These are phyloP conservation scores for Calidris pygmaea DNA, from an alignment of 2,113 vertebrate genomes.

Conservation along the genomic window DNA sequence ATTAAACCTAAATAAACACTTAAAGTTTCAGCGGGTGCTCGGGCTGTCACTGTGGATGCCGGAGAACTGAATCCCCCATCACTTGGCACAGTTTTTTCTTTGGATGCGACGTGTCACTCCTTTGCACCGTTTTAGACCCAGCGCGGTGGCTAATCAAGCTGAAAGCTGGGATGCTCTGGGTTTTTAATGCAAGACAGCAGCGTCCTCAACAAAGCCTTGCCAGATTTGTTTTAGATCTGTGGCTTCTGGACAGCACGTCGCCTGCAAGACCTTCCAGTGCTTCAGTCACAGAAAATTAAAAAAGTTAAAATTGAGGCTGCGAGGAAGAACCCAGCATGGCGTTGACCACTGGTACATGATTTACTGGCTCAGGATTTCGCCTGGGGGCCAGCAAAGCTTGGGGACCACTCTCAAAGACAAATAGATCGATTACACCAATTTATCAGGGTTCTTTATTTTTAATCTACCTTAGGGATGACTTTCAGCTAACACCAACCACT, in stretches of 20 bases:
- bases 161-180: neutral
- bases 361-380: neutral
- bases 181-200: neutral
- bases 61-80: neutral
- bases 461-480: neutral
- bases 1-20: neutral
- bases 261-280: neutral
- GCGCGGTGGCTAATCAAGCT: neutral
- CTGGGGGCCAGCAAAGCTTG: neutral
- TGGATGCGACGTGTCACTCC: rapidly evolving
- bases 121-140: neutral
- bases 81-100: neutral
- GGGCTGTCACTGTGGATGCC: neutral
- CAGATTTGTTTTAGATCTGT: neutral
- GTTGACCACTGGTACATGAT: neutral
- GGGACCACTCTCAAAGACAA: neutral
- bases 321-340: neutral
- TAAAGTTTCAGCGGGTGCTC: neutral
- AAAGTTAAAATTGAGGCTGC: neutral
- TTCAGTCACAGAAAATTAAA: neutral
- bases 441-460: neutral
- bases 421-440: neutral
- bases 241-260: neutral
- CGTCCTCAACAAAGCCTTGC: neutral
- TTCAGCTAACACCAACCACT: neutral